Base-by-base conservation (phyloP, 2,888 invertebrate species). In the Xestia rhomboidea region DNA sequence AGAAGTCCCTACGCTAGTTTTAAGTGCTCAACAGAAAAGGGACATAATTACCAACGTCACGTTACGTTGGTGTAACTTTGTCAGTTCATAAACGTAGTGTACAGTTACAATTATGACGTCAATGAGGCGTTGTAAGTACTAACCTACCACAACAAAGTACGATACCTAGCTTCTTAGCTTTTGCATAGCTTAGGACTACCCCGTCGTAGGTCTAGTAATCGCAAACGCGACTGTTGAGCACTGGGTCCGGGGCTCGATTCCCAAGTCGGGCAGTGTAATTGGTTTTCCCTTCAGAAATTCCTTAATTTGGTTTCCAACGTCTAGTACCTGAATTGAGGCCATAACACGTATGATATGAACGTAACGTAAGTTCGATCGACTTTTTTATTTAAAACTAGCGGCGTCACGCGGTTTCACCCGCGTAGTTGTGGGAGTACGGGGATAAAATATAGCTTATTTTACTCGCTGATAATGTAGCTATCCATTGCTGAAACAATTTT, bases 1-100 rank as follows among this genome's bases (percentile, higher is more conserved):
- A 75, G n/a, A 41, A 64, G 8, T 41, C 13, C 15, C 21, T 44
- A 24, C 21, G 51, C 38, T 64, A 54, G 24, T 64, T 70, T 78
- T 21, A 68, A 30, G 54, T 60, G 27, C 30, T 46, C 21, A 27
- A 41, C 24, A 18, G 44, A 67, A 51, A 46, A 44, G 44, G 27
- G 15, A 69, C 41, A 49, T 44, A 81, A 81, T 81, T 72, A 4
- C 13, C n/a, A 54, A 15, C 0, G 34, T 62, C 44, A 62, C 44
- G 63, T 57, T 30, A 49, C 10, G 51, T 68, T 21, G 7, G 13
- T 7, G 27, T 34, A 11, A 41, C 46, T 6, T 27, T 1, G 3
- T 64, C 38, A 64, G 5, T 30, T 21, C 11, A 18, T 44, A 24
- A 66, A 30, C 21, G 6, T 57, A 57, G 18, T 15, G 67, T 27